Base-by-base conservation (phyloP, 1,140 invertebrate species). In the Charaxes varanes region DNA sequence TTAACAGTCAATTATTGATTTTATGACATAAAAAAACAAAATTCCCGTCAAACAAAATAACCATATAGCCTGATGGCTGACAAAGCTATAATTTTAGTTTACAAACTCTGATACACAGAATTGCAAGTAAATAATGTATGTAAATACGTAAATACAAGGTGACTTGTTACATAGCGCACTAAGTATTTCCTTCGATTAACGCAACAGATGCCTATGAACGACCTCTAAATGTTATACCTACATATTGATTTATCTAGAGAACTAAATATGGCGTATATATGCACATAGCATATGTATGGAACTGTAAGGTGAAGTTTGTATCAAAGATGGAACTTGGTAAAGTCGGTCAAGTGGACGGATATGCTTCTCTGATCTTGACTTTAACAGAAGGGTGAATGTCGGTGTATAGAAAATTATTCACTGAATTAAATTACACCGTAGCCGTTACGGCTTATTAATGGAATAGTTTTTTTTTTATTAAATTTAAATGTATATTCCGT, bases 281-380 rank as follows among this genome's bases (percentile, higher is more conserved):
- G 6, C 31, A 31, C 22, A 40, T 40, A 31, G n/a, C n/a, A n/a
- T n/a, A 14, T 31, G 16, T 22, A 21, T 12, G 16, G 3, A 2
- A 10, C 30, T 2, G 26, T 38, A 30, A 28, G 24, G 37, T 18
- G 19, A 43, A 43, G 32, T 36, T 28, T 11, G 15, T 21, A 6
- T 33, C 33, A 43, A 43, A 35, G 41, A 43, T 23, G 41, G 41
- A 34, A 41, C 14, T 27, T 14, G 17, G 24, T 3, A 12, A 76
- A 63, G 40, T 72, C 61, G 67, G 71, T 70, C 68, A 76, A 68
- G 63, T 57, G 41, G 42, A 55, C 65, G 60, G 67, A 66, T 66
- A 56, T 60, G 46, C 45, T 62, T 31, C 42, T 46, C 43, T 62
- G 60, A 47, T 59, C 63, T 76, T 68, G 67, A 70, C 68, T 62